These are phyloP conservation scores for Anguilla megastoma DNA, from an alignment of 2,797 vertebrate species.

Conservation along the genomic window DNA sequence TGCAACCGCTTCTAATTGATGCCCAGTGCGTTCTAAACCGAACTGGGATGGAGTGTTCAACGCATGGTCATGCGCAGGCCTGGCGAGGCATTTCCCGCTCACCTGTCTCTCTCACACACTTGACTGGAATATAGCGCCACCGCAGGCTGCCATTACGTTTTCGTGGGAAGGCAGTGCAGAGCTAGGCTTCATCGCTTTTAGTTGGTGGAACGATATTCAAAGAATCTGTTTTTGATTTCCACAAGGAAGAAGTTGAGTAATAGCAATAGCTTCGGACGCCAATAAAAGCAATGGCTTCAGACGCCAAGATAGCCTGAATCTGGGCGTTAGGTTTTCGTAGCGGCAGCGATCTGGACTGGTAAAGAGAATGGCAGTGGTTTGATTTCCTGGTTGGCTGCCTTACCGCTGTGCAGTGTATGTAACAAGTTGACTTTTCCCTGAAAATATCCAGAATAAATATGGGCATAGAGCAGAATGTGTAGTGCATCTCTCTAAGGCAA, in stretches of 20 bases:
- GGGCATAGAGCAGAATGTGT: neutral
- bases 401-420: neutral
- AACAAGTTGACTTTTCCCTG: neutral
- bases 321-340: neutral
- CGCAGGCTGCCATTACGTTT: neutral
- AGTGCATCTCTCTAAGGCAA: neutral
- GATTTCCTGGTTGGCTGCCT: neutral
- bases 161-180: neutral
- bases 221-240: slow-evolving; percentile 7
- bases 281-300: neutral
- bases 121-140: neutral
- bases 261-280: neutral
- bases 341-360: no score
- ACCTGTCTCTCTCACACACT: neutral
- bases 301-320: neutral
- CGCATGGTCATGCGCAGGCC: neutral
- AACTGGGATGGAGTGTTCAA: neutral
- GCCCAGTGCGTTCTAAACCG: neutral
- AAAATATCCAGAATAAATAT: neutral
- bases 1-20: neutral
- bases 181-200: neutral
- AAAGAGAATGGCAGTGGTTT: neutral
- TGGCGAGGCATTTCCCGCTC: neutral
- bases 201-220: neutral
- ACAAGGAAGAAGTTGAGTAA: neutral